These are phyloP conservation scores for Catocala nupta DNA, from an alignment of 2,888 invertebrate genomes.

Conservation along the genomic window DNA sequence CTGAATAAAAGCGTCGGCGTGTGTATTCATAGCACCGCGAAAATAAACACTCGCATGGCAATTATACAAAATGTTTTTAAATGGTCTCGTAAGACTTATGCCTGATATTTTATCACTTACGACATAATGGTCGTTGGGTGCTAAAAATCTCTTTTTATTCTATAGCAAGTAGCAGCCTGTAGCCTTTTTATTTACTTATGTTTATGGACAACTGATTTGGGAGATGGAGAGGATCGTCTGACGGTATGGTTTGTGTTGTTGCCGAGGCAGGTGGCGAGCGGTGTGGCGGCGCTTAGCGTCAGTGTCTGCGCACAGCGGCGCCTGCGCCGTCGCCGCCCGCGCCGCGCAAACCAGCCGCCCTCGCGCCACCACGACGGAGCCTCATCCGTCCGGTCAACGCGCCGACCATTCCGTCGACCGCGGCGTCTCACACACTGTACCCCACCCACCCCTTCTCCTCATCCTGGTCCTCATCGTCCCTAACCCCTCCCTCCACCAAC, in stretches of 20 bases:
- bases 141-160: background rate
- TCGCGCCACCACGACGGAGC: conserved; percentile 50
- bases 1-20: conserved; percentile 68
- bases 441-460: conserved; percentile 50
- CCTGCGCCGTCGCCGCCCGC: conserved; percentile 43
- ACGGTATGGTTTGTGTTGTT: background rate
- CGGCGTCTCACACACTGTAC: conserved; percentile 67
- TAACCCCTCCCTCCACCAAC: conserved; percentile 21
- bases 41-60: conserved; percentile 63
- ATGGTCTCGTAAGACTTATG: conserved; percentile 56
- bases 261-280: conserved; percentile 81
- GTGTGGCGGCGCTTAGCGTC: conserved; percentile 80
- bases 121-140: conserved; percentile 1
- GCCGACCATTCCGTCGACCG: conserved; percentile 73
- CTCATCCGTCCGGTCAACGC: conserved; percentile 61
- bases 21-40: conserved; percentile 66
- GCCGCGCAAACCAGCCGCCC: conserved; percentile 52
- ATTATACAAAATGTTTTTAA: conserved; percentile 69
- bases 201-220: background rate
- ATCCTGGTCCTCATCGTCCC: conserved; percentile 52
- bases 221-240: background rate
- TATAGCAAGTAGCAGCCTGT: background rate
- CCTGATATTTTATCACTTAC: conserved; percentile 25
- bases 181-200: too few species aligned
- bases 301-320: background rate